These are phyloP conservation scores for Aspiorhynchus laticeps DNA, from an alignment of 2,113 vertebrate genomes.

Conservation along the genomic window DNA sequence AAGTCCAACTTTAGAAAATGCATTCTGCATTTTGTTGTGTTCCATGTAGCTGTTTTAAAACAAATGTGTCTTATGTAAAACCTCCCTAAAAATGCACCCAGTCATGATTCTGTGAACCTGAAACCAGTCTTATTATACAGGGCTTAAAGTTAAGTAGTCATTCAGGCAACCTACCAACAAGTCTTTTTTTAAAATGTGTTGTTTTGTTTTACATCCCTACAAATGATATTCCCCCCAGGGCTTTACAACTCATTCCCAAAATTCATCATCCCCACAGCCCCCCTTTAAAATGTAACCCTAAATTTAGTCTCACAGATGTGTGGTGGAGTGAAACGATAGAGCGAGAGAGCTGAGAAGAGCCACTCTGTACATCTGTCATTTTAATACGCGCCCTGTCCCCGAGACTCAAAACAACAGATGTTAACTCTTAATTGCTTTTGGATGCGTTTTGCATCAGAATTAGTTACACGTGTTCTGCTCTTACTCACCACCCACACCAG, in stretches of 20 bases:
- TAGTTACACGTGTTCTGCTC: constrained; percentile 9
- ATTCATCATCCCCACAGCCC: constrained; percentile 19
- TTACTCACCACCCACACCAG: not conserved
- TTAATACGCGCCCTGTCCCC: constrained; percentile 33
- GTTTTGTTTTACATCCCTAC: not conserved
- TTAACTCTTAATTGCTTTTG: constrained; percentile 58
- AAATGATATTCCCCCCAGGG: not conserved
- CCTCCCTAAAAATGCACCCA: not conserved
- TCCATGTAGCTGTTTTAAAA: not conserved
- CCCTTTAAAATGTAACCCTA: constrained; percentile 31
- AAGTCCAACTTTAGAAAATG: not conserved
- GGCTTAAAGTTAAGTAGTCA: not conserved
- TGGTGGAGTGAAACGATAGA: constrained; percentile 33
- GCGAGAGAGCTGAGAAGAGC: constrained; percentile 24
- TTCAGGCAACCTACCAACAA: not conserved
- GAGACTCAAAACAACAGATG: constrained; percentile 60
- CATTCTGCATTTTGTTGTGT: not conserved
- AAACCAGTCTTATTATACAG: not conserved
- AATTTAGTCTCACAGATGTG: constrained; percentile 55
- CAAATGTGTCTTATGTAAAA: not conserved
- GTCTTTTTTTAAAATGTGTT: not conserved
- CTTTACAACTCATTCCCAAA: constrained; percentile 29
- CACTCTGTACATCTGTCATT: constrained; percentile 55
- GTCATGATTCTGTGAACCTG: not conserved
- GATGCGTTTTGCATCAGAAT: constrained; percentile 23